phyloP scores from a whole-genome alignment of 2,797 vertebrate genomes.

The Poeciliopsis gracilis region DNA sequence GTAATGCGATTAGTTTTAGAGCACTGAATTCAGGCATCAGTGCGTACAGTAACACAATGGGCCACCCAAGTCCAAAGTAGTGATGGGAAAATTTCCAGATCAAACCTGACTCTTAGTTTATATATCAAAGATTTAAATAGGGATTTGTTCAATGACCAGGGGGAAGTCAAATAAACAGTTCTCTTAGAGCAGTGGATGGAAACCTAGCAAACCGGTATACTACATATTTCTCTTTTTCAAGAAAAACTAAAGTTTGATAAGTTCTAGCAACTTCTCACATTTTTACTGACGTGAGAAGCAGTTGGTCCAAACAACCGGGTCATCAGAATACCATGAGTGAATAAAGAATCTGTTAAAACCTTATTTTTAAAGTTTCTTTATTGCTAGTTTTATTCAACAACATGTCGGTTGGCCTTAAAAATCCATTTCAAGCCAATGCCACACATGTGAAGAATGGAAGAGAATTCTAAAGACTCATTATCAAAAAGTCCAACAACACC shows the following conservation, averaged over 20 bases:
- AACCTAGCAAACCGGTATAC: neutral
- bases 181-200: neutral
- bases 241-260: neutral
- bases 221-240: neutral
- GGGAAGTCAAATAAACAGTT: neutral
- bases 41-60: neutral
- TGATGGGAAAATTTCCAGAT: neutral
- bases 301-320: neutral
- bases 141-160: neutral
- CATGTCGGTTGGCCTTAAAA: neutral
- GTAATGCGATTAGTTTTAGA: neutral
- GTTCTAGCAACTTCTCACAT: neutral
- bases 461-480: neutral
- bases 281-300: neutral
- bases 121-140: neutral
- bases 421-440: neutral
- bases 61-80: neutral
- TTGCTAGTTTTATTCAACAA: neutral
- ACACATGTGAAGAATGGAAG: neutral
- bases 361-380: neutral
- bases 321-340: neutral
- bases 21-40: neutral
- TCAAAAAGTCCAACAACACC: neutral
- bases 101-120: neutral
- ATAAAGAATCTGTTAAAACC: neutral